A percentile compares a stretch with the other conserved stretches of the same genome.
These are phyloP conservation scores for Trididemnum miniatum DNA, from an alignment of 23 tunicate species.

Conservation along the genomic window DNA sequence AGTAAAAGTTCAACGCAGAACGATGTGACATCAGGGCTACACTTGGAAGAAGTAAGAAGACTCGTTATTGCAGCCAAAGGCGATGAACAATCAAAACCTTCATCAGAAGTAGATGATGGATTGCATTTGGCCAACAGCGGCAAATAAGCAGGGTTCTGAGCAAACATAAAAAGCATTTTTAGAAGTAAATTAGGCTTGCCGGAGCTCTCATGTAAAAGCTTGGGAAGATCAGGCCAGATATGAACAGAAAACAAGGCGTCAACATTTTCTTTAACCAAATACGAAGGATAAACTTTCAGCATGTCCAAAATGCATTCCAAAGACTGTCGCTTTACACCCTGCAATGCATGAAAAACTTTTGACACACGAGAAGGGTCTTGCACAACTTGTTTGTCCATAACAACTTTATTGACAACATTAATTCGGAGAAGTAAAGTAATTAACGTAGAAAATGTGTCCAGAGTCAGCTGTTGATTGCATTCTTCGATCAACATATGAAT, in stretches of 20 bases:
- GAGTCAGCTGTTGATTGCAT: constrained; percentile 10
- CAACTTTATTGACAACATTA: not conserved
- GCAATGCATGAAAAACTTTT: constrained; percentile 9
- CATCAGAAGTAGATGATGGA: not conserved
- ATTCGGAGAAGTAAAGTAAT: constrained; percentile 21
- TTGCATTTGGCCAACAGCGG: constrained; percentile 34
- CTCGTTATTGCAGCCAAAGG: constrained; percentile 12
- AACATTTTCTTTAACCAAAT: not conserved
- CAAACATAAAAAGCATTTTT: constrained; percentile 44
- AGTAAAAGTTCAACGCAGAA: constrained; percentile 30
- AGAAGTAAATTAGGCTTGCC: constrained; percentile 49
- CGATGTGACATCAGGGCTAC: constrained; percentile 40
- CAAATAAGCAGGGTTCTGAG: constrained; percentile 29
- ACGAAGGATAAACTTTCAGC: constrained; percentile 48
- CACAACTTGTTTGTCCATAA: not conserved
- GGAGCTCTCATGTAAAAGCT: constrained; percentile 63
- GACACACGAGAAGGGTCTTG: not conserved
- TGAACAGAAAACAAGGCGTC: constrained; percentile 37
- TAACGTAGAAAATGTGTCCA: constrained; percentile 13
- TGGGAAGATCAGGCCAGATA: constrained; percentile 54
- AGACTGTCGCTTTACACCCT: constrained; percentile 10
- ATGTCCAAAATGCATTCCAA: constrained; percentile 34
- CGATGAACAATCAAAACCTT: not conserved
- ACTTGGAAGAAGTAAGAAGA: constrained; percentile 30
- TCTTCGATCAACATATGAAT: constrained; percentile 45